Base-by-base conservation (phyloP, 2,113 vertebrate genomes). In the Pandion haliaetus region DNA sequence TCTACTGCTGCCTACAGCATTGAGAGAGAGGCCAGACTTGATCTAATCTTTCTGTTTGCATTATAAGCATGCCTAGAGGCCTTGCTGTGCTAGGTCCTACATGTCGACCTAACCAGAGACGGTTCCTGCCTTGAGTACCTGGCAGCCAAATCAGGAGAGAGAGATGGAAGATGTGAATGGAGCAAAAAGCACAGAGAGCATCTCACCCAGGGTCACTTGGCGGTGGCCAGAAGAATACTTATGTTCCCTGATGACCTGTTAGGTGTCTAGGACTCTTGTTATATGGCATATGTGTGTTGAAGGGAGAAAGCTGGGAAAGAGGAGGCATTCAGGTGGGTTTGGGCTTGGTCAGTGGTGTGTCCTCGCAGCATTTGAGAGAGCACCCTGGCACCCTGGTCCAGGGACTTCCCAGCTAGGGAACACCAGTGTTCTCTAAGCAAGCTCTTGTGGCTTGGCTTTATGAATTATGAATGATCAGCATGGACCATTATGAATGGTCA, bases 11-110 rank as follows among this genome's bases (percentile, higher is more conserved):
- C 95, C 95, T 93, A 85, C 88, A 97, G 97, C 81, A 8, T 52
- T 76, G 94, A 97, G 93, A 97, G 86, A 90, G 96, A 93, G 88
- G 94, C 95, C 90, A 88, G 84, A 76, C 74, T 66, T 14, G 92
- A 94, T 96, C 58, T 96, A 93, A 97, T 95, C 93, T 95, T 70
- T 87, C 59, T 96, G 91, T 94, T 97, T 96, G 93, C 94, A 91
- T 95, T 94, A 84, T 79, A 87, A 95, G 70, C 73, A 93, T 96
- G 95, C 94, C 96, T 82, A 26, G 69, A 96, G 95, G 86, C 83
- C 83, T 88, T 79, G 70, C 86, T 45, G 44, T 44, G 88, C 88
- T 72, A 78, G 65, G 95, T 82, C 88, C 94, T 93, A 44, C 90
- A 52, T 7, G 21, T 62, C 24, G 5, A 65, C 85, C 86, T 19